Conservation (phyloP, 2,113 vertebrate genomes). For the Oxygymnocypris stewartii region DNA sequence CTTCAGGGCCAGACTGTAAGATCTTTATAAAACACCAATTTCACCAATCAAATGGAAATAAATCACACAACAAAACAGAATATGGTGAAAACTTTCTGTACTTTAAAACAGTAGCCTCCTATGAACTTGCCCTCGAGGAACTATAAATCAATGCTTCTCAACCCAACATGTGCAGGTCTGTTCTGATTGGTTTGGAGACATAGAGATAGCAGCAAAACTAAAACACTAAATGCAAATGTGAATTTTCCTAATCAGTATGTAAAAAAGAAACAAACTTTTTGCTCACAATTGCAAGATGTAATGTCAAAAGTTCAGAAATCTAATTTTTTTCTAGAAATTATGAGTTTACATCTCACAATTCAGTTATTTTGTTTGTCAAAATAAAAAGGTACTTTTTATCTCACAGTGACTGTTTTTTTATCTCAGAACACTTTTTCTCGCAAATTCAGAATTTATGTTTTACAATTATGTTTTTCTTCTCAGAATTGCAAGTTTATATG, state of each 20-base stretch:
- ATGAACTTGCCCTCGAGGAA: background rate
- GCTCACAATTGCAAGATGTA: too few relatives aligned
- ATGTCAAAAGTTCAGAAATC: too few relatives aligned
- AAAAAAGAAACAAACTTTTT: too few relatives aligned
- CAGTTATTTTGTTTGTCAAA: too few relatives aligned
- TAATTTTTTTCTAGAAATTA: too few relatives aligned
- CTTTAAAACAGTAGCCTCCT: slow-evolving; percentile 14
- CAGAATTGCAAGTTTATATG: too few relatives aligned
- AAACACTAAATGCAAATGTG: background rate
- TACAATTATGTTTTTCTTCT: too few relatives aligned
- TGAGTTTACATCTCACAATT: too few relatives aligned
- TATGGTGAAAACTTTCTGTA: slow-evolving; percentile 4
- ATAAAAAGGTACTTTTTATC: too few relatives aligned
- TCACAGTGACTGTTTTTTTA: too few relatives aligned
- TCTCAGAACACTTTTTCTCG: background rate
- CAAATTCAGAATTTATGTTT: background rate
- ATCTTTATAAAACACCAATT: slow-evolving; percentile 40
- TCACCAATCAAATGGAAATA: slow-evolving; percentile 31
- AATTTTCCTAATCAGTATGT: background rate
- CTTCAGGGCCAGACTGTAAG: slow-evolving; percentile 36
- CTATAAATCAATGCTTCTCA: slow-evolving; percentile 7
- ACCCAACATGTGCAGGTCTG: background rate
- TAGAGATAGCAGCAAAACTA: background rate
- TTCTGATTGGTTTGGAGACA: background rate
- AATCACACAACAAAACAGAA: background rate